Evolutionary conservation across 2,888 invertebrate species (phyloP), one percentile per base, ranked within the genome.

Genomic region (Cataglyphis cursor): DNA sequence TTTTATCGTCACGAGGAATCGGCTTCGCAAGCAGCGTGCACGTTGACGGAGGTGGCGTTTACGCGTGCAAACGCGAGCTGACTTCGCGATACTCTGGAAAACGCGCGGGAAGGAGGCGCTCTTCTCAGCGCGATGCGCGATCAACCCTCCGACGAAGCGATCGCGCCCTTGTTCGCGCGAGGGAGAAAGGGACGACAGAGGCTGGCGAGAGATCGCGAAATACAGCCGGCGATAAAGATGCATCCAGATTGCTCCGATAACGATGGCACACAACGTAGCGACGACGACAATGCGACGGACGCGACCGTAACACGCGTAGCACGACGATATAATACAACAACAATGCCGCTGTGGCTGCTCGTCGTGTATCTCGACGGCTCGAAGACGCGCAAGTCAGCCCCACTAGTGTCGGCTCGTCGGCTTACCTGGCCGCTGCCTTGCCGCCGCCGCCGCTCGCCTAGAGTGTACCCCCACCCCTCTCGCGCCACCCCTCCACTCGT

Each of bases 311-410:
- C 83, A 85, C 88, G 87, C 86, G 87, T 83, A 82, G 83, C 85
- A 68, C 89, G 87, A 83, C 87, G 73, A 83, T 80, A 83, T 8
- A n/a, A n/a, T 83, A 86, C 59, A n/a, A 66, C 78, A 84, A 82
- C 78, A 59, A 10, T 82, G 59, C 82, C 84, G 57, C 70, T 72
- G 44, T 48, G 84, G 84, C 80, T 80, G 83, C 68, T 76, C 83
- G 66, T 48, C 62, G 72, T 81, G 87, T 84, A 81, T 88, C 82
- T 80, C 88, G 89, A 90, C 91, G 90, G 88, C 89, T 90, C 92
- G 90, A 89, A 92, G 93, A 91, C 93, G 94, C 93, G 93, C 93
- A 93, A 93, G 93, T 93, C 93, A 92, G 93, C 93, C 93, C 93
- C 93, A 93, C 94, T 94, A 93, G 93, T 92, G 92, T 91, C 91